Evolutionary conservation across 2,888 invertebrate species (phyloP), one percentile per base, ranked within the genome.

Genomic region (Nineta flava): DNA sequence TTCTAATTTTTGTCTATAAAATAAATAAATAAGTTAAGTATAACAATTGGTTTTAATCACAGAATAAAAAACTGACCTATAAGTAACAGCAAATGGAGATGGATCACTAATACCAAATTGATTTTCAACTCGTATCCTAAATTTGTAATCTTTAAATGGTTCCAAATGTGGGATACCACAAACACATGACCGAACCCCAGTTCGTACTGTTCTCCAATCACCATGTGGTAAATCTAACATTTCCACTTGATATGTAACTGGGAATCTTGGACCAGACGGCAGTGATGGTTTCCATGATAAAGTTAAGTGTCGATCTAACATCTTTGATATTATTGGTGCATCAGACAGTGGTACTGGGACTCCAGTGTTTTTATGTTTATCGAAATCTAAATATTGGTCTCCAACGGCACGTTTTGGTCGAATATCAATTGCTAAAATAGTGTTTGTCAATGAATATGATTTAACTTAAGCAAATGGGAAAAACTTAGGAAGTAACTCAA

Each of bases 81-180:
- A 82, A 0, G 92, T 91, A 59, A 82, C 75, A 2, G 88, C 87
- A 62, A 82, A 86, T 1, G 95, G 94, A 50, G 94, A 94, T 0
- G 97, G 96, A 63, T 97, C 96, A 67, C 93, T 93, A 55, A 94
- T 81, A 42, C 97, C 97, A 65, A 87, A 92, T 65, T 91, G 88
- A 70, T 97, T 99, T 65, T 96, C 95, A 2, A 97, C 97, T 35
- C 95, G 77, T 38, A 97, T 81, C 52, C 99, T 77, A 74, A 96
- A 94, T 65, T 87, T 85, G 70, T 99, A 99, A 68, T 96, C 95
- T 54, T 87, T 77, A 72, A 90, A 88, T 1, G 96, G 93, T 61
- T 90, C 85, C 54, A 97, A 70, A 65, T 91, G 88, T 54, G 85
- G 76, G 52, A 95, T 83, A 62, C 93, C 92, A 66, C 90, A 92